Evolutionary conservation across 2,888 invertebrate species (phyloP).

Genomic region (Archips xylosteana): DNA sequence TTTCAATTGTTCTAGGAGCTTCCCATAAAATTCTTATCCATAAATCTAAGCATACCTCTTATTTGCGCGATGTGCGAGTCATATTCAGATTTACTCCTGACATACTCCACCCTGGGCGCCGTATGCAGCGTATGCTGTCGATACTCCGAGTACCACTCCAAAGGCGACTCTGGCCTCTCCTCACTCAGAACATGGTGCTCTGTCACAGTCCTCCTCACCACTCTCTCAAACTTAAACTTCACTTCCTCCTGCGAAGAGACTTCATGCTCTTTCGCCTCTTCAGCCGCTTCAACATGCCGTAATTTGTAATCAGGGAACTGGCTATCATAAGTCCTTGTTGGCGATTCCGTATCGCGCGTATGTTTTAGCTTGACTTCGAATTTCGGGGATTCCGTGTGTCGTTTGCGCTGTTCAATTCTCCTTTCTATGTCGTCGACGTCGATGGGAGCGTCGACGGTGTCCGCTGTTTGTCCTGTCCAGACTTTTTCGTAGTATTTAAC

Average conservation of each 20-base stretch:
- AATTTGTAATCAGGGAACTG: constrained; percentile 77
- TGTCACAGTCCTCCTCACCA: constrained; percentile 87
- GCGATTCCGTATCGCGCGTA: constrained; percentile 81
- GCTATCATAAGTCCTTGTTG: constrained; percentile 73
- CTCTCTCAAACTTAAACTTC: constrained; percentile 89
- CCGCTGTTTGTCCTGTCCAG: constrained; percentile 86
- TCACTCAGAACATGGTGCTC: constrained; percentile 70
- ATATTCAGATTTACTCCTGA: constrained; percentile 93
- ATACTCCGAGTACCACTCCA: constrained; percentile 81
- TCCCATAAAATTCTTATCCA: too few relatives aligned
- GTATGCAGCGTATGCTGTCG: constrained; percentile 86
- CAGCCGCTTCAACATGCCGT: constrained; percentile 74
- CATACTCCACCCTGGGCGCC: constrained; percentile 89
- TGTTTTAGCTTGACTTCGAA: constrained; percentile 87
- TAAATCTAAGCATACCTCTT: constrained; percentile 86
- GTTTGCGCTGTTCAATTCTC: constrained; percentile 84
- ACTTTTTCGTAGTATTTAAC: constrained; percentile 93
- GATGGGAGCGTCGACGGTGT: constrained; percentile 75
- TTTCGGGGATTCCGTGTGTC: constrained; percentile 83
- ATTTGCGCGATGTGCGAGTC: constrained; percentile 95
- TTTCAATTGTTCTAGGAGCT: constrained; percentile 5
- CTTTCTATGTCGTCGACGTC: constrained; percentile 87
- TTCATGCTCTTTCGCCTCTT: constrained; percentile 57
- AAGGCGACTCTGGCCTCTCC: constrained; percentile 76
- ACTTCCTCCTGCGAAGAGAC: constrained; percentile 55